phyloP scores from a whole-genome alignment of 1,140 invertebrate genomes.

The Thaumetopoea pityocampa region DNA sequence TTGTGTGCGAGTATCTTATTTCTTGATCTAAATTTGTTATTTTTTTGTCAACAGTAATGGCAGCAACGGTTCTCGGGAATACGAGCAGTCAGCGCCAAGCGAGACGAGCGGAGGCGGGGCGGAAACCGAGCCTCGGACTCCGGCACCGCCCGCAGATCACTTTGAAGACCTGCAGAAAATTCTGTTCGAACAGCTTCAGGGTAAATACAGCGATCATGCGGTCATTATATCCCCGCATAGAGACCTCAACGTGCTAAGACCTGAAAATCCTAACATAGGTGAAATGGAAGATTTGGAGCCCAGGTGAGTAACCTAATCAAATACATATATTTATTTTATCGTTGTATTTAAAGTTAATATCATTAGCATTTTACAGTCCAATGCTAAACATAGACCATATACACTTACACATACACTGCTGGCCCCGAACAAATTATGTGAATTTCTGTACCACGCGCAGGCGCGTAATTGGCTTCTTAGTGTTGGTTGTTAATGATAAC shows the following conservation, averaged over 20 bases:
- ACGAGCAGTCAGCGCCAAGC: slow-evolving; percentile 58
- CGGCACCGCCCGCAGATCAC: slow-evolving; percentile 46
- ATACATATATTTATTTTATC: too few species aligned
- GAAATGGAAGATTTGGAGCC: slow-evolving; percentile 78
- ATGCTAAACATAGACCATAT: too few species aligned
- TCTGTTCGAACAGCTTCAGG: slow-evolving; percentile 50
- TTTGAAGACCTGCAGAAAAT: slow-evolving; percentile 67
- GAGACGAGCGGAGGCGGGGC: slow-evolving; percentile 49
- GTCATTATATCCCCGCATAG: slow-evolving; percentile 77
- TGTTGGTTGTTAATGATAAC: too few species aligned
- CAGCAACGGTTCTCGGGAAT: slow-evolving; percentile 58
- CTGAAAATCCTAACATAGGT: slow-evolving; percentile 80
- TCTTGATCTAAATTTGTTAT: neutral
- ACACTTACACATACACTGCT: too few species aligned
- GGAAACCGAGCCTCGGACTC: slow-evolving; percentile 49
- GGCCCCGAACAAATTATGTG: too few species aligned
- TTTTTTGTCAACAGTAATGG: slow-evolving; percentile 41
- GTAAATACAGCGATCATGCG: slow-evolving; percentile 59
- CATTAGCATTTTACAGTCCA: too few species aligned
- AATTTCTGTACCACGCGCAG: too few species aligned
- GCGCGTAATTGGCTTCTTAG: too few species aligned
- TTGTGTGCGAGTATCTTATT: neutral
- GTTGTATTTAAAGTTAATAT: too few species aligned
- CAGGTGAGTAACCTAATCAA: slow-evolving; percentile 76
- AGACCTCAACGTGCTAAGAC: slow-evolving; percentile 66